A percentile compares a stretch with the other conserved stretches of the same genome.
Evolutionary conservation across 1,140 invertebrate genomes (phyloP).

Genomic region (Pinna nobilis): DNA sequence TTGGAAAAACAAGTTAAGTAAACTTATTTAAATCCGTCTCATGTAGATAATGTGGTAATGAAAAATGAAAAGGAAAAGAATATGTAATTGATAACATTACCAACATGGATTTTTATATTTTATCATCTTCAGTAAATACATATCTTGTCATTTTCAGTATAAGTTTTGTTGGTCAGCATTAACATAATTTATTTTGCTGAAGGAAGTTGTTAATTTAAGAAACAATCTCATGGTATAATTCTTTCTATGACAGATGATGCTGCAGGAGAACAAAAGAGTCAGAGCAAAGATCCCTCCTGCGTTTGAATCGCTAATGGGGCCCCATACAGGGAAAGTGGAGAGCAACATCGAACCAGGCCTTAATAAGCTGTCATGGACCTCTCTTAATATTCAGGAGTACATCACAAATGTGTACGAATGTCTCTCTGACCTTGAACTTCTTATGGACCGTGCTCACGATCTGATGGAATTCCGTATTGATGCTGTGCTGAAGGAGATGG

Average conservation of each 20-base stretch:
- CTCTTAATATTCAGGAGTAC: slow-evolving; percentile 84
- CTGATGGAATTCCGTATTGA: slow-evolving; percentile 94
- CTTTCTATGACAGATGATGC: slow-evolving; percentile 65
- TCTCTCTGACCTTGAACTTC: slow-evolving; percentile 87
- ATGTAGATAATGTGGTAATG: too few species aligned
- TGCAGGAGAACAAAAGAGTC: slow-evolving; percentile 79
- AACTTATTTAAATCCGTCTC: too few species aligned
- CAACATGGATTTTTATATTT: too few species aligned
- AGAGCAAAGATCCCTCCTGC: slow-evolving; percentile 90
- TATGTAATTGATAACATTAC: too few species aligned
- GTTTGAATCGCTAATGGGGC: slow-evolving; percentile 89
- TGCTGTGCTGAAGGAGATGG: slow-evolving; percentile 90
- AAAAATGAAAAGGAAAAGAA: too few species aligned
- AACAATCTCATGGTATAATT: not conserved
- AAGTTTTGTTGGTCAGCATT: too few species aligned
- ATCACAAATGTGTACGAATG: slow-evolving; percentile 81
- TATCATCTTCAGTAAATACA: too few species aligned
- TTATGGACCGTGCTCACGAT: slow-evolving; percentile 90
- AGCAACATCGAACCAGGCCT: slow-evolving; percentile 84
- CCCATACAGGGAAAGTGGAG: slow-evolving; percentile 82
- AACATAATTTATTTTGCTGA: too few species aligned
- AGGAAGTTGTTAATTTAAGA: not conserved
- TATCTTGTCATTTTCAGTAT: too few species aligned
- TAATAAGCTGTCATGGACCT: slow-evolving; percentile 86
- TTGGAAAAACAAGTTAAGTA: too few species aligned